phyloP scores from a whole-genome alignment of 2,113 vertebrate species.

The Crypturellus undulatus region DNA sequence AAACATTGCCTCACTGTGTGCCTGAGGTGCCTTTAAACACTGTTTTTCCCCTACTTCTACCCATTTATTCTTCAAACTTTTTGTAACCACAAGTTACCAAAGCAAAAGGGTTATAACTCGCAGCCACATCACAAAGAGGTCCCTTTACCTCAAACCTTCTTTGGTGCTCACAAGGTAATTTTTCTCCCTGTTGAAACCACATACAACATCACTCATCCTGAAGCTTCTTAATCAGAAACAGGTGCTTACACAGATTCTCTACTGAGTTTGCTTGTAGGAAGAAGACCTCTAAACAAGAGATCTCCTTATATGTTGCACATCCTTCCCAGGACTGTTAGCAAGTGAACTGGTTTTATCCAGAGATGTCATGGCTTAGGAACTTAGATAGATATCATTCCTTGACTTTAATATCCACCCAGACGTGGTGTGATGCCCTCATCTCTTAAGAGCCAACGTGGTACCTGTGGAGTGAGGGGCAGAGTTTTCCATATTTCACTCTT shows the following conservation, averaged over 20 bases:
- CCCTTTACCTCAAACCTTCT: conserved; percentile 53
- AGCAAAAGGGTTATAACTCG: conserved; percentile 22
- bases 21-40: not conserved
- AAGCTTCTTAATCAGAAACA: conserved; percentile 2
- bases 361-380: not conserved
- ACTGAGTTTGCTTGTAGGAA: not conserved
- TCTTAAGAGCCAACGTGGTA: not conserved
- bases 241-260: not conserved
- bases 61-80: conserved; percentile 8
- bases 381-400: not conserved
- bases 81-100: conserved; percentile 58
- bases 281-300: not conserved
- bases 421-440: rapidly evolving
- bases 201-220: conserved; percentile 1
- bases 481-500: not conserved
- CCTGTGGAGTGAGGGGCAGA: not conserved
- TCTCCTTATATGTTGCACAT: not conserved
- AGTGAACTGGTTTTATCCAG: not conserved
- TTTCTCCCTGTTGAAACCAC: conserved; percentile 47
- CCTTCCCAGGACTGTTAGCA: not conserved
- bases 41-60: not conserved
- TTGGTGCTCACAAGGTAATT: conserved; percentile 39
- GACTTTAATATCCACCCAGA: not conserved
- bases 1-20: not conserved
- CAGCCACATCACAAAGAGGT: conserved; percentile 72